These are phyloP conservation scores for Zhuqinia jingwanae DNA, from an alignment of 2,888 invertebrate genomes.

Conservation along the genomic window DNA sequence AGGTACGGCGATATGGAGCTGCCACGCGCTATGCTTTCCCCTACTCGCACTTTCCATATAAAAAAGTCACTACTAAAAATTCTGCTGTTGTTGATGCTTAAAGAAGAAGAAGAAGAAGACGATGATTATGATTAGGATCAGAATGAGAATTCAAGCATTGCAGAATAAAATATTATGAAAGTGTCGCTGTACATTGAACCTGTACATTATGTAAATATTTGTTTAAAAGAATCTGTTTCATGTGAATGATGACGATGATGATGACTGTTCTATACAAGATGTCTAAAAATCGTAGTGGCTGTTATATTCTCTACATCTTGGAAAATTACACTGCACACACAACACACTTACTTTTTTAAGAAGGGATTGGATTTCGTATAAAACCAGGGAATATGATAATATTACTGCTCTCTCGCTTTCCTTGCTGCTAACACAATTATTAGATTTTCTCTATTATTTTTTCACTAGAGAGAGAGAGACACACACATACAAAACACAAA, in stretches of 20 bases:
- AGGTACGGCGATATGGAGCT: too few species aligned
- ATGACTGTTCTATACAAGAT: too few species aligned
- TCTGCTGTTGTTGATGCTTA: too few species aligned
- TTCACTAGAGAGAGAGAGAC: neutral
- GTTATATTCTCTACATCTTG: neutral
- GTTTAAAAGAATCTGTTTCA: neutral
- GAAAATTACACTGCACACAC: neutral
- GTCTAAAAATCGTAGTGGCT: conserved; percentile 30
- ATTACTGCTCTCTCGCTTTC: too few species aligned
- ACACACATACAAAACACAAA: too few species aligned
- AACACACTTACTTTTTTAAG: too few species aligned
- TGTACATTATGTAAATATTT: conserved; percentile 30
- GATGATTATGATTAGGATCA: neutral
- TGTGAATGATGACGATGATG: neutral
- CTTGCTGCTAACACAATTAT: conserved; percentile 17
- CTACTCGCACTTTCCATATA: too few species aligned
- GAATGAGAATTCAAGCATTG: neutral
- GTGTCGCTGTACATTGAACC: neutral
- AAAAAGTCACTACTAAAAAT: too few species aligned
- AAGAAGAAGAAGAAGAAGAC: neutral
- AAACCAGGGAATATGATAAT: too few species aligned
- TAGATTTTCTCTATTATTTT: conserved; percentile 38
- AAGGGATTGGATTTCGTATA: too few species aligned
- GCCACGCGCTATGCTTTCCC: too few species aligned
- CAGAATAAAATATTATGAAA: too few species aligned